A percentile compares a stretch with the other conserved stretches of the same genome.
phyloP scores from a whole-genome alignment of 2,797 vertebrate species.

The Lemur catta region DNA sequence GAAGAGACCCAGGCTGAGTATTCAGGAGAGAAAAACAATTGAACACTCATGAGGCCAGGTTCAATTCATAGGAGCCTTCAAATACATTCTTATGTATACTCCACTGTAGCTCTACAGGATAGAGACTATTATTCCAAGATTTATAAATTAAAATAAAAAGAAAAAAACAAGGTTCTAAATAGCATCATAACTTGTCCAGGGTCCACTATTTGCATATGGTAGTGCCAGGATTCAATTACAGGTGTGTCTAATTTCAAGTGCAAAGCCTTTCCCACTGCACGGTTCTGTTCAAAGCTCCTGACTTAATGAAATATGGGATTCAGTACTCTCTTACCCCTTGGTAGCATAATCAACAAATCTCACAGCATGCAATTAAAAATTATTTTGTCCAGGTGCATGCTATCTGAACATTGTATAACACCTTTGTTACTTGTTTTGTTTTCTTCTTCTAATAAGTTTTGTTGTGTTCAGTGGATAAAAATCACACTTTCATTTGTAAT shows the following conservation, averaged over 20 bases:
- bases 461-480: neutral
- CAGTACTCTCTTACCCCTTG: neutral
- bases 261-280: neutral
- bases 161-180: neutral
- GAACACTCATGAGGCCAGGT: neutral
- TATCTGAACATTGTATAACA: neutral
- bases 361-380: slow-evolving; percentile 37
- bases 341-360: slow-evolving; percentile 42
- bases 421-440: neutral
- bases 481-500: neutral
- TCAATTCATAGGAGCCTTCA: neutral
- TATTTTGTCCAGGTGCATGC: neutral
- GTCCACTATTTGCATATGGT: neutral
- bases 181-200: neutral
- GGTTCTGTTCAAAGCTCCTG: neutral
- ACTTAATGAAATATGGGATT: slow-evolving; percentile 13
- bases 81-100: neutral
- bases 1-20: neutral
- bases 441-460: neutral
- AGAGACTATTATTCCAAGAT: neutral
- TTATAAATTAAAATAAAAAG: neutral
- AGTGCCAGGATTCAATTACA: neutral
- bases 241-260: neutral
- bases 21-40: neutral
- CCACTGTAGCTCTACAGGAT: neutral